phyloP scores from a whole-genome alignment of 2,797 vertebrate species.

The Molossus molossus region DNA sequence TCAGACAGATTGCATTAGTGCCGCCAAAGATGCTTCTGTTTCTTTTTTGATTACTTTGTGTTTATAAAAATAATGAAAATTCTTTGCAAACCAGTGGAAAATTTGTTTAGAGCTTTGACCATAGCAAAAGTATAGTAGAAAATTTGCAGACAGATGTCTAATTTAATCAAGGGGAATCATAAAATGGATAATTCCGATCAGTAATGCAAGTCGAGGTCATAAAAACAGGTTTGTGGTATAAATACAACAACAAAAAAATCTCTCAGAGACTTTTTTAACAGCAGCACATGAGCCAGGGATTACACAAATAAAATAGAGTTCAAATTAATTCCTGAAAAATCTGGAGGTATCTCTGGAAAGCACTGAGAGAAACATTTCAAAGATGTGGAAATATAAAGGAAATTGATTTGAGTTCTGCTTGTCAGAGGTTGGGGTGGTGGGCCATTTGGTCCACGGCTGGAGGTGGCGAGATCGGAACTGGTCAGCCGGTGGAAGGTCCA shows the following conservation, averaged over 20 bases:
- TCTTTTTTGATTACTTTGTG: slow-evolving; percentile 84
- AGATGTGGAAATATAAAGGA: background rate
- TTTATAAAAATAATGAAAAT: slow-evolving; percentile 83
- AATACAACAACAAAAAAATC: background rate
- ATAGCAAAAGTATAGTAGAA: slow-evolving; percentile 68
- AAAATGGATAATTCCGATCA: slow-evolving; percentile 77
- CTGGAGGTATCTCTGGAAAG: background rate
- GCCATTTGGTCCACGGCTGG: background rate
- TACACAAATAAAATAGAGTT: slow-evolving; percentile 61
- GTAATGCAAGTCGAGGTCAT: slow-evolving; percentile 74
- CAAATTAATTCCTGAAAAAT: slow-evolving; percentile 60
- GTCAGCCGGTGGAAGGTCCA: background rate
- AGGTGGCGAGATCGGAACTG: background rate
- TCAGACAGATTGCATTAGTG: slow-evolving; percentile 80
- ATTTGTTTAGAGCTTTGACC: slow-evolving; percentile 84
- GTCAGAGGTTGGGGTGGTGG: background rate
- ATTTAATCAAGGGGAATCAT: slow-evolving; percentile 76
- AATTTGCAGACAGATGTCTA: slow-evolving; percentile 79
- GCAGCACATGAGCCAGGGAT: slow-evolving; percentile 33
- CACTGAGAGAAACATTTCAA: slow-evolving; percentile 31
- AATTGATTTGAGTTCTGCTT: background rate
- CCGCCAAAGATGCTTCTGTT: slow-evolving; percentile 80
- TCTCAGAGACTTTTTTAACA: slow-evolving; percentile 60
- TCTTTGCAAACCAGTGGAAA: slow-evolving; percentile 75
- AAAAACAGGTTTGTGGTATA: slow-evolving; percentile 70